phyloP scores from a whole-genome alignment of 2,797 vertebrate species.

The Amblyraja radiata region DNA sequence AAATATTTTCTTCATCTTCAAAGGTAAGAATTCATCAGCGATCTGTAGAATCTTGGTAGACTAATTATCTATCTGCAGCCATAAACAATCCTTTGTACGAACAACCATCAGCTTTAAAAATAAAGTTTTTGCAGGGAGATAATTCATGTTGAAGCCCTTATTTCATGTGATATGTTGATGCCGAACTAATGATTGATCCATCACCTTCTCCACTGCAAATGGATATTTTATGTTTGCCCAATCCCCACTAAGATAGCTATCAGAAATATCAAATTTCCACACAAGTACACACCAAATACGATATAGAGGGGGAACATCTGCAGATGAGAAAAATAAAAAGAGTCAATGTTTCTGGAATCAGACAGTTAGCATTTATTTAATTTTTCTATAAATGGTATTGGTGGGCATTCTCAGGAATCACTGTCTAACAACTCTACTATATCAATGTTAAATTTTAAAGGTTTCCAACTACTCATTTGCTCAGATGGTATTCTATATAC shows the following conservation, averaged over 20 bases:
- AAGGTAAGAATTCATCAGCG: background rate
- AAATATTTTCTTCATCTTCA: background rate
- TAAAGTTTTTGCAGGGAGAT: background rate
- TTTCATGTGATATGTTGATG: background rate
- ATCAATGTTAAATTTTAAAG: background rate
- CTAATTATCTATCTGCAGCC: background rate
- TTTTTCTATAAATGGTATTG: no score
- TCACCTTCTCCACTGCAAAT: background rate
- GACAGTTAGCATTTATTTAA: background rate
- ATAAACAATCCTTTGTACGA: background rate
- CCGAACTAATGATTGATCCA: background rate
- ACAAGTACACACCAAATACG: slow-evolving; percentile 49
- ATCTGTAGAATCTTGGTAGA: background rate
- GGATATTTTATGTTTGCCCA: slow-evolving; percentile 45
- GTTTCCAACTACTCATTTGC: background rate
- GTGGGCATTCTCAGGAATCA: background rate
- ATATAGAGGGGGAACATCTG: slow-evolving; percentile 46
- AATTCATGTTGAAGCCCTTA: background rate
- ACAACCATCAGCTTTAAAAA: background rate
- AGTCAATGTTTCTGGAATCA: background rate
- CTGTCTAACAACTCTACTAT: background rate
- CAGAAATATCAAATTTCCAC: slow-evolving; percentile 62
- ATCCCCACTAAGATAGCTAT: slow-evolving; percentile 62
- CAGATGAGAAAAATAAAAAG: background rate
- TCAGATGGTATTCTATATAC: background rate